phyloP scores from a whole-genome alignment of 2,797 vertebrate species.

The Cryptoprocta ferox region DNA sequence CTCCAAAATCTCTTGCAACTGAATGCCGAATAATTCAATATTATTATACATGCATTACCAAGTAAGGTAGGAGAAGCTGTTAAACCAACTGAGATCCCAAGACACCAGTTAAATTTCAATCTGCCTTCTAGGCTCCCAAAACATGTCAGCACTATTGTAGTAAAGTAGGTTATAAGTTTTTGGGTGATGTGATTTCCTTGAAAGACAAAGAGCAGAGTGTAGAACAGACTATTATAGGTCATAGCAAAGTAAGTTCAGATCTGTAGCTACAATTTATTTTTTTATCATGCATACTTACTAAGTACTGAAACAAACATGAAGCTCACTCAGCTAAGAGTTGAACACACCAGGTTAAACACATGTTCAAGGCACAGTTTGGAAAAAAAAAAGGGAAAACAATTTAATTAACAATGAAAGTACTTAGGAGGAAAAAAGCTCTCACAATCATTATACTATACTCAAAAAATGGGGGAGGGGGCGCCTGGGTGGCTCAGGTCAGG shows the following conservation, averaged over 20 bases:
- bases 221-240: neutral
- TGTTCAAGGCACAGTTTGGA: neutral
- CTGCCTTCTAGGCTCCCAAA: constrained; percentile 41
- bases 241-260: neutral
- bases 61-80: constrained; percentile 34
- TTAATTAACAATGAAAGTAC: neutral
- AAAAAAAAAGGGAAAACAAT: neutral
- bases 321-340: neutral
- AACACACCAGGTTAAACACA: constrained; percentile 16
- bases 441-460: neutral
- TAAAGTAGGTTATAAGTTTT: constrained; percentile 33
- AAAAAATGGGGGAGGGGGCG: neutral
- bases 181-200: constrained; percentile 28
- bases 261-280: neutral
- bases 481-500: no score
- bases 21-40: neutral
- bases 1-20: constrained; percentile 46
- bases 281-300: constrained; percentile 42
- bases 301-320: constrained; percentile 18
- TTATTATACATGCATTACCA: constrained; percentile 25
- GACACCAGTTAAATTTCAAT: constrained; percentile 37
- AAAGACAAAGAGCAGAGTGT: constrained; percentile 9
- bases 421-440: neutral
- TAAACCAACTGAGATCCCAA: neutral
- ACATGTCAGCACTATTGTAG: constrained; percentile 1